These are phyloP conservation scores for Pammene aurita DNA, from an alignment of 2,888 invertebrate genomes.

Conservation along the genomic window DNA sequence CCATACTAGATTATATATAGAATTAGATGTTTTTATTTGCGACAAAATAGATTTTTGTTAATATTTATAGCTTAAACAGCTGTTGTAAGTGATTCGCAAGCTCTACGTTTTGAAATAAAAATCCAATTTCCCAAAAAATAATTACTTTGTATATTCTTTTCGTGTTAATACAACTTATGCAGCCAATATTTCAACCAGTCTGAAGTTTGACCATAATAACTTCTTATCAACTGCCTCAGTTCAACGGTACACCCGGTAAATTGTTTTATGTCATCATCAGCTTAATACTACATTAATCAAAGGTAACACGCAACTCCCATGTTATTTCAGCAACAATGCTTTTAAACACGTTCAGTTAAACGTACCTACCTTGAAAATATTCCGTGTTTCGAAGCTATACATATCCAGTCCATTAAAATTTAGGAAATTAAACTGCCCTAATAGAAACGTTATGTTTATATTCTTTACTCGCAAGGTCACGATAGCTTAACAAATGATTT, in stretches of 20 bases:
- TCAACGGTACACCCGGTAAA: neutral
- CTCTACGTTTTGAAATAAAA: too few relatives aligned
- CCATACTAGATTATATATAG: too few relatives aligned
- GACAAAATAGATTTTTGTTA: too few relatives aligned
- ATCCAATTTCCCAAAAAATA: too few relatives aligned
- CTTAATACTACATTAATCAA: constrained; percentile 10
- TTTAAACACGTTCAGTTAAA: constrained; percentile 12
- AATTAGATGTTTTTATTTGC: too few relatives aligned
- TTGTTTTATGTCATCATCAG: constrained; percentile 1
- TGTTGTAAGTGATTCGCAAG: too few relatives aligned
- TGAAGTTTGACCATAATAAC: too few relatives aligned
- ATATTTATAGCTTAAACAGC: too few relatives aligned
- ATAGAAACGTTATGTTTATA: constrained; percentile 31
- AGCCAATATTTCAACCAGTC: too few relatives aligned
- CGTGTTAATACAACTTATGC: too few relatives aligned
- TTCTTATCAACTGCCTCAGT: too few relatives aligned
- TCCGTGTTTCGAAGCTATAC: constrained; percentile 25
- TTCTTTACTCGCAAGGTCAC: constrained; percentile 32
- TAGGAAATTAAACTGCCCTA: constrained; percentile 27
- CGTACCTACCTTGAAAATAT: constrained; percentile 6
- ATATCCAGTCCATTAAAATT: constrained; percentile 10
- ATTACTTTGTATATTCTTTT: too few relatives aligned
- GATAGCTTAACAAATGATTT: constrained; percentile 25
- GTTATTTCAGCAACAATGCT: neutral
- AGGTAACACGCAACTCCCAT: constrained; percentile 13